Percentiles rank a stretch among this genome's conserved stretches.
phyloP scores from a whole-genome alignment of 1,140 invertebrate genomes.

The Tyrophagus putrescentiae region DNA sequence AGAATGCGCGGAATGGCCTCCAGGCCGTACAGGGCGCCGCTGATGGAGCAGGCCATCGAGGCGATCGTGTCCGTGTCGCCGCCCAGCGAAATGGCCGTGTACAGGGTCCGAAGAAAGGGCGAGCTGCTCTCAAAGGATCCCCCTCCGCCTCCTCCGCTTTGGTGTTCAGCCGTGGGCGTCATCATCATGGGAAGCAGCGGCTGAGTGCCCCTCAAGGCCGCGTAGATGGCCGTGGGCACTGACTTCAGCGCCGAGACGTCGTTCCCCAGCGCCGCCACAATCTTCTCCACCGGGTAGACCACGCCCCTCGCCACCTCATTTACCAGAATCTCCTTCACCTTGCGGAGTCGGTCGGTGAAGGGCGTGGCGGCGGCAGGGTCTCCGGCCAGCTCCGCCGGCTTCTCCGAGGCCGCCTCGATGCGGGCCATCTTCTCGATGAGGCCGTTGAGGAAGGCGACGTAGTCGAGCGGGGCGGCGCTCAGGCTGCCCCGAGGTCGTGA shows the following conservation, averaged over 20 bases:
- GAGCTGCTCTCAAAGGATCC: constrained; percentile 44
- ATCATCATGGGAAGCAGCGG: constrained; percentile 36
- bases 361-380: constrained; percentile 17
- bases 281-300: constrained; percentile 34
- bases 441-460: constrained; percentile 29
- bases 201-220: constrained; percentile 47
- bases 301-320: constrained; percentile 21
- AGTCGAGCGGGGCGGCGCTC: constrained; percentile 29
- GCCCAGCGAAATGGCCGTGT: constrained; percentile 52
- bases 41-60: constrained; percentile 57
- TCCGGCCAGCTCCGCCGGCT: constrained; percentile 31
- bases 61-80: constrained; percentile 68
- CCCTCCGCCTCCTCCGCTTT: no score
- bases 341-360: constrained; percentile 31
- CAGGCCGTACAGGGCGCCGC: constrained; percentile 54
- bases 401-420: constrained; percentile 40
- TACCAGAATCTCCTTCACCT: constrained; percentile 30
- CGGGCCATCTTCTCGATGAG: constrained; percentile 45
- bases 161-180: no score
- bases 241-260: constrained; percentile 49
- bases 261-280: constrained; percentile 45
- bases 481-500: no score
- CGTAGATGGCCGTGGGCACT: constrained; percentile 59
- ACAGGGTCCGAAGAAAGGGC: constrained; percentile 47
- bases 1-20: constrained; percentile 43